Evolutionary conservation across 1,140 invertebrate genomes (phyloP).

Genomic region (Diorhabda carinulata): DNA sequence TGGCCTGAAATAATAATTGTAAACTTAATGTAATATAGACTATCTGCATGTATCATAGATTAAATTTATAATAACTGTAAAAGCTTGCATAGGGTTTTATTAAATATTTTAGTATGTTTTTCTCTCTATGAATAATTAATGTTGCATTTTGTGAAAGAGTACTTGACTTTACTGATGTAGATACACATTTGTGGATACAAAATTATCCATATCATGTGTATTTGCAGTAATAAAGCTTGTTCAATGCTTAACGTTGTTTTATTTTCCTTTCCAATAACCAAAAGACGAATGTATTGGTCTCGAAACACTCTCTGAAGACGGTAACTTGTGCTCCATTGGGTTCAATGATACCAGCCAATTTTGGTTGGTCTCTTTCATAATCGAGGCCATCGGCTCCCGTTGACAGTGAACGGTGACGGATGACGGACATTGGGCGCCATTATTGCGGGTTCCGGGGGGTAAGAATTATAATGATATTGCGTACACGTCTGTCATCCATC

Average conservation of each 20-base stretch:
- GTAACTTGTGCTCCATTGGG: too few relatives aligned
- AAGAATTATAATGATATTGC: too few relatives aligned
- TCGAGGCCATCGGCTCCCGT: too few relatives aligned
- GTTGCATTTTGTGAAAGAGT: conserved; percentile 41
- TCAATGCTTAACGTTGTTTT: conserved; percentile 18
- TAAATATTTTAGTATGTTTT: conserved; percentile 42
- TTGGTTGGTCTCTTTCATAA: too few relatives aligned
- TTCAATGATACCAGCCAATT: too few relatives aligned
- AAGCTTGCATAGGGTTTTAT: conserved; percentile 41
- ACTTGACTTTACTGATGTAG: conserved; percentile 26
- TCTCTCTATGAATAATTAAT: conserved; percentile 36
- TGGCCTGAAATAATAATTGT: conserved; percentile 35
- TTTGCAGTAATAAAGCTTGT: conserved; percentile 28
- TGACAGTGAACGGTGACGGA: too few relatives aligned
- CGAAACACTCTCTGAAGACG: too few relatives aligned
- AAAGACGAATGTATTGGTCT: too few relatives aligned
- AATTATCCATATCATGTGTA: conserved; percentile 12
- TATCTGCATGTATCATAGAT: conserved; percentile 43
- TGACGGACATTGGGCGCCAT: too few relatives aligned
- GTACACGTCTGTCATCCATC: too few relatives aligned
- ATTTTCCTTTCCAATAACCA: not conserved
- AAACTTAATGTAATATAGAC: conserved; percentile 38
- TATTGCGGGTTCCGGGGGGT: too few relatives aligned
- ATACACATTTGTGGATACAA: conserved; percentile 20
- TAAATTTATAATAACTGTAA: conserved; percentile 34